Evolutionary conservation across 2,888 invertebrate genomes (phyloP).

Genomic region (Eustalomyia histrio): DNA sequence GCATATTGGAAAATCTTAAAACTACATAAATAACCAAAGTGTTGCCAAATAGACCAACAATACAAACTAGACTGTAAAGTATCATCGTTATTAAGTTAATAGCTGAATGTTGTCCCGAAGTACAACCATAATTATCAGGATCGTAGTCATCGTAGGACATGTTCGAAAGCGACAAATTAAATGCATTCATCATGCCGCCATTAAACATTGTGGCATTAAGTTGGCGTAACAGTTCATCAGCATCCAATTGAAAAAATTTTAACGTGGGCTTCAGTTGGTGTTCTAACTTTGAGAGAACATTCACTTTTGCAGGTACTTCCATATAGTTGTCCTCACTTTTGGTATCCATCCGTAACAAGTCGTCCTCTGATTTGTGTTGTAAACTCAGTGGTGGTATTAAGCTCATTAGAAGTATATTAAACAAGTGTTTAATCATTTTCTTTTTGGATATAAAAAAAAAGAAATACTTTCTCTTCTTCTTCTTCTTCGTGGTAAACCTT

Average conservation of each 20-base stretch:
- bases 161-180: slow-evolving; percentile 62
- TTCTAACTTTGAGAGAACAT: slow-evolving; percentile 25
- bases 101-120: slow-evolving; percentile 81
- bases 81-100: slow-evolving; percentile 84
- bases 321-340: slow-evolving; percentile 26
- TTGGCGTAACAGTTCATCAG: slow-evolving; percentile 67
- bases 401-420: slow-evolving; percentile 71
- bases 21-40: slow-evolving; percentile 95
- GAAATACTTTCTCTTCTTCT: background rate
- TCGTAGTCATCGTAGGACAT: slow-evolving; percentile 54
- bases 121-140: slow-evolving; percentile 75
- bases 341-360: slow-evolving; percentile 48
- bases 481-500: background rate
- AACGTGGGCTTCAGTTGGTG: slow-evolving; percentile 57
- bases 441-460: background rate
- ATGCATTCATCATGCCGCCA: slow-evolving; percentile 37
- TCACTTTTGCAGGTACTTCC: slow-evolving; percentile 22
- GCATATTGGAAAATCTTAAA: slow-evolving; percentile 94
- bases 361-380: slow-evolving; percentile 65
- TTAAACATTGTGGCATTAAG: slow-evolving; percentile 67
- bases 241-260: slow-evolving; percentile 64
- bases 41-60: slow-evolving; percentile 93
- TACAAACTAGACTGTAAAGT: slow-evolving; percentile 90
- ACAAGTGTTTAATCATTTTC: slow-evolving; percentile 35
- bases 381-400: slow-evolving; percentile 72